phyloP scores from a whole-genome alignment of 2,113 vertebrate genomes.

The Nanger granti region DNA sequence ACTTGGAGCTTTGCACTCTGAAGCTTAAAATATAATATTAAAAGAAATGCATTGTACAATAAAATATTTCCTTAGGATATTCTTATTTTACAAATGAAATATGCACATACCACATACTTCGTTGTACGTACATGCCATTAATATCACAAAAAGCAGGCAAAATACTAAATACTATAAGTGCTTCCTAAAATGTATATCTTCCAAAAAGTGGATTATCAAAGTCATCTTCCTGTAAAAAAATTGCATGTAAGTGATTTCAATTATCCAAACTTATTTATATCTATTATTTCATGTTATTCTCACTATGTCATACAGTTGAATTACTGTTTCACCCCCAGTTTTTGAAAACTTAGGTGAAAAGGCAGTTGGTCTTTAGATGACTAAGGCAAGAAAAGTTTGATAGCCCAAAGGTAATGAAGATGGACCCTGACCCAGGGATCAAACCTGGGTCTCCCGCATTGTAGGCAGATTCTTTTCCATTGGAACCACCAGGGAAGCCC shows the following conservation, averaged over 20 bases:
- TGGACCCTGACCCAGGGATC: background rate
- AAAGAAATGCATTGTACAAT: background rate
- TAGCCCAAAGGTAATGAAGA: background rate
- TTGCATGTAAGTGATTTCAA: background rate
- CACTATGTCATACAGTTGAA: background rate
- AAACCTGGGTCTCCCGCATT: background rate
- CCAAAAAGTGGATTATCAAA: background rate
- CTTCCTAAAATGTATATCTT: background rate
- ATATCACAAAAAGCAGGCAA: background rate
- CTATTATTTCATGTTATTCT: background rate
- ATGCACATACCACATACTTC: background rate
- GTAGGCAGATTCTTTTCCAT: background rate
- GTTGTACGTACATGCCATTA: background rate
- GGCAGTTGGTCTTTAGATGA: background rate
- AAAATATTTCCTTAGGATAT: background rate
- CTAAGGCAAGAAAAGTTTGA: background rate
- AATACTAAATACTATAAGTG: background rate
- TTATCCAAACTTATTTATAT: background rate
- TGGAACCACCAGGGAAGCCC: background rate
- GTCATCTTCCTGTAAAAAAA: background rate
- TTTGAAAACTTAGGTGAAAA: background rate
- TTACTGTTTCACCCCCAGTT: background rate
- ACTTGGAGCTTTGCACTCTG: background rate
- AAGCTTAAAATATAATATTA: background rate
- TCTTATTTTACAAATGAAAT: conserved; percentile 4